Evolutionary conservation across 2,113 vertebrate genomes (phyloP).

Genomic region (human): DNA sequence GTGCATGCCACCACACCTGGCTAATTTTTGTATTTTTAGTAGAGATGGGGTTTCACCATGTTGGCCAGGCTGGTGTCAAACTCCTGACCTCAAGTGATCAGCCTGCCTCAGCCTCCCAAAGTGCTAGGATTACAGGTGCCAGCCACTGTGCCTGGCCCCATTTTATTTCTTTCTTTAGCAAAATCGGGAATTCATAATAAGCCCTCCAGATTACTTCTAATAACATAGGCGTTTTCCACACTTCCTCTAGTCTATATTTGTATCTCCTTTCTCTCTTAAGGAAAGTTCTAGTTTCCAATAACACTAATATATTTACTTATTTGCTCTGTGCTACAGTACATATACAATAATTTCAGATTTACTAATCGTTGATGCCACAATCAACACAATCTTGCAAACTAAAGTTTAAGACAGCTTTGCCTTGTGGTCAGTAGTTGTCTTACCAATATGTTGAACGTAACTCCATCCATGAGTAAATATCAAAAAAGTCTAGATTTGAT

Average conservation of each 20-base stretch:
- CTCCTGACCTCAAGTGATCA: too few species aligned
- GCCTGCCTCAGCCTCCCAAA: too few species aligned
- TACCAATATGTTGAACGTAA: too few species aligned
- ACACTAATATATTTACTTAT: neutral
- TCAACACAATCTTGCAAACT: neutral
- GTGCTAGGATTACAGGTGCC: too few species aligned
- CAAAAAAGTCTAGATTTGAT: neutral
- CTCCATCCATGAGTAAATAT: neutral
- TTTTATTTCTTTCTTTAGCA: neutral
- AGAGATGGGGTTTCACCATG: too few species aligned
- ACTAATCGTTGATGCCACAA: neutral
- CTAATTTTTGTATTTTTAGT: too few species aligned
- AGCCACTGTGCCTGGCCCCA: too few species aligned
- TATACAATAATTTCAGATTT: neutral
- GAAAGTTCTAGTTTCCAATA: neutral
- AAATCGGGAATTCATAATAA: neutral
- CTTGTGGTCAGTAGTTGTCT: neutral
- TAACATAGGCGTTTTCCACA: neutral
- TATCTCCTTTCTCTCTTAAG: neutral
- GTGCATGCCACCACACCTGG: too few species aligned
- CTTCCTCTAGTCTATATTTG: neutral
- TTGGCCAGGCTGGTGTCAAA: too few species aligned
- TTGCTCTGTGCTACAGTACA: neutral
- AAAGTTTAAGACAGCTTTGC: neutral
- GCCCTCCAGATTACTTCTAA: neutral